These are phyloP conservation scores for Dendrocincla tyrannina DNA, from an alignment of 2,797 vertebrate genomes.

Conservation along the genomic window DNA sequence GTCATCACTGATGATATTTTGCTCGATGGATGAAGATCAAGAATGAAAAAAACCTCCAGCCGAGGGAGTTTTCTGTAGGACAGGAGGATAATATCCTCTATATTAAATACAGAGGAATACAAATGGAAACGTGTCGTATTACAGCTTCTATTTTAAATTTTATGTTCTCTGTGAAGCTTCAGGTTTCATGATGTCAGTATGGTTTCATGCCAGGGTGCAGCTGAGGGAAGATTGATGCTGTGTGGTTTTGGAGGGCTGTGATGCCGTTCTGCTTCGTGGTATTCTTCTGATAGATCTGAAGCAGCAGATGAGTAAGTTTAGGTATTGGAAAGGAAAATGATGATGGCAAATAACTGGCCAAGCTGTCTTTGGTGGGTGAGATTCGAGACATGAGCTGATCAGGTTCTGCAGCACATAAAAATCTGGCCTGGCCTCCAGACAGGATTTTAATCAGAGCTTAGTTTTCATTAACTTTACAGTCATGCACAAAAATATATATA, in stretches of 20 bases:
- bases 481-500: background rate
- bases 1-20: background rate
- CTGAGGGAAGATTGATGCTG: background rate
- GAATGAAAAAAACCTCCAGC: background rate
- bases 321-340: background rate
- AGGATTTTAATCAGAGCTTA: background rate
- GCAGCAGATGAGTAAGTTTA: background rate
- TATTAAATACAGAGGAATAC: background rate
- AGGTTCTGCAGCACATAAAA: background rate
- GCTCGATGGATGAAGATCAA: background rate
- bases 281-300: background rate
- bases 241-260: background rate
- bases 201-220: background rate
- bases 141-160: constrained; percentile 16
- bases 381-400: background rate
- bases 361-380: background rate
- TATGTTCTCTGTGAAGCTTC: background rate
- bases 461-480: background rate
- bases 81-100: background rate
- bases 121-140: background rate
- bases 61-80: background rate
- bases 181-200: constrained; percentile 2
- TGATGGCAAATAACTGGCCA: background rate
- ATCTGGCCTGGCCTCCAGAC: background rate
- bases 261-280: background rate